A percentile compares a stretch with the other conserved stretches of the same genome.
phyloP scores from a whole-genome alignment of 1,140 invertebrate genomes.

The Pogonomyrmex barbatus region DNA sequence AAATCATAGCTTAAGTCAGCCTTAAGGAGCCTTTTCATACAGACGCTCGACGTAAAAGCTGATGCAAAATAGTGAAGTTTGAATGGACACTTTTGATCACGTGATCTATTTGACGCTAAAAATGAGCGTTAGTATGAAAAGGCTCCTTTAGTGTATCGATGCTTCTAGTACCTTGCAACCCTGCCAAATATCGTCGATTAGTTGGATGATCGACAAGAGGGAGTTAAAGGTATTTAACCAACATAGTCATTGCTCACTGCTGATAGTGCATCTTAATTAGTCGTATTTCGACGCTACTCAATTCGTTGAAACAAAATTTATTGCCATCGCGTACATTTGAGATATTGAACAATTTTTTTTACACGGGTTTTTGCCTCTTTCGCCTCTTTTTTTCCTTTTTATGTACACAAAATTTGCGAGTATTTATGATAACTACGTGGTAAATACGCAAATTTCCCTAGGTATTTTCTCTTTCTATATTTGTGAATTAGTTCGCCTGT shows the following conservation, averaged over 20 bases:
- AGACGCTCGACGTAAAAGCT: too few species aligned
- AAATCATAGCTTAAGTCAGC: too few species aligned
- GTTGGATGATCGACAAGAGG: conserved; percentile 14
- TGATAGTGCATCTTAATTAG: conserved; percentile 26
- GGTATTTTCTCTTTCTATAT: too few species aligned
- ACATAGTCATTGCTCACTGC: conserved; percentile 9
- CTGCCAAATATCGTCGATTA: conserved; percentile 10
- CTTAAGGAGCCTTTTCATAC: too few species aligned
- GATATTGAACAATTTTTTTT: not conserved
- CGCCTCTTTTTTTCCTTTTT: not conserved
- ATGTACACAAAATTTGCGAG: not conserved
- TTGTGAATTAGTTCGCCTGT: not conserved
- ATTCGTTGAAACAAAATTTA: not conserved
- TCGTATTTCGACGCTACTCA: not conserved
- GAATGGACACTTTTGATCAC: too few species aligned
- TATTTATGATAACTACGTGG: not conserved
- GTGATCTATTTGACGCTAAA: too few species aligned
- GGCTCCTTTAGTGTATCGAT: too few species aligned
- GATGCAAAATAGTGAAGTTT: too few species aligned
- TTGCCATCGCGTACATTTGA: conserved; percentile 1
- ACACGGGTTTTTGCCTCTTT: too few species aligned
- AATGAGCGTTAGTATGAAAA: too few species aligned
- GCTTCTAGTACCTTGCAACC: too few species aligned
- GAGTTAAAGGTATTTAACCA: conserved; percentile 51
- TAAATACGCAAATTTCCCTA: not conserved